Percentiles rank a stretch among this genome's conserved stretches.
These are phyloP conservation scores for Xenopus petersii DNA, from an alignment of 2,797 vertebrate genomes.

Conservation along the genomic window DNA sequence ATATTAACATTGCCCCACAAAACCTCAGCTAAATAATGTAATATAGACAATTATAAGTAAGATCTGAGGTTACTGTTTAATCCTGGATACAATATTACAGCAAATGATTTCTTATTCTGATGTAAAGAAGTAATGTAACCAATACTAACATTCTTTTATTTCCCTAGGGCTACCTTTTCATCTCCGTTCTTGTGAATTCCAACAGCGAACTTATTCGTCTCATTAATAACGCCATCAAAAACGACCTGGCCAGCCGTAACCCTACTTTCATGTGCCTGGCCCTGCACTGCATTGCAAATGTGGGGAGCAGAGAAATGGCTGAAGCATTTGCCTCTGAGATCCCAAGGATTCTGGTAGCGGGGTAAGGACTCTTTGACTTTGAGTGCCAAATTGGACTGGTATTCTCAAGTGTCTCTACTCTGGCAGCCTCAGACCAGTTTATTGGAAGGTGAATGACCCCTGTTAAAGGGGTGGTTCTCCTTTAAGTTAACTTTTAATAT, in stretches of 20 bases:
- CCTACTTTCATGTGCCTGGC: slow-evolving; percentile 94
- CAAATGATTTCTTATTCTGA: too few species aligned
- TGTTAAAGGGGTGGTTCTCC: too few species aligned
- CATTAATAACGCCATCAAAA: slow-evolving; percentile 92
- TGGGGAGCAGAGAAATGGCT: slow-evolving; percentile 90
- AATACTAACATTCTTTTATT: neutral
- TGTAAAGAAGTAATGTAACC: too few species aligned
- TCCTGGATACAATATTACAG: too few species aligned
- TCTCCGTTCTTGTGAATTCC: slow-evolving; percentile 89
- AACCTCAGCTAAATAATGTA: too few species aligned
- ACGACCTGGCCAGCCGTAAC: slow-evolving; percentile 89
- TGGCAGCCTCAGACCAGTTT: too few species aligned
- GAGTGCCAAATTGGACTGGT: neutral
- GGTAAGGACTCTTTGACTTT: slow-evolving; percentile 67
- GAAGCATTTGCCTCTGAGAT: slow-evolving; percentile 89
- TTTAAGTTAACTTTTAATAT: too few species aligned
- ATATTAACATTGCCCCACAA: too few species aligned
- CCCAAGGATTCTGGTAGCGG: slow-evolving; percentile 85
- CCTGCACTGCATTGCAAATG: slow-evolving; percentile 88
- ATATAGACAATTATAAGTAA: too few species aligned
- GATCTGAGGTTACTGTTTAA: too few species aligned
- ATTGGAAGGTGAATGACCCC: too few species aligned
- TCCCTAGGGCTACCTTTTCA: slow-evolving; percentile 84
- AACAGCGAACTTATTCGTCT: slow-evolving; percentile 88
- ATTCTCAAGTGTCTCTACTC: too few species aligned